A percentile compares a stretch with the other conserved stretches of the same genome.
Evolutionary conservation across 1,140 invertebrate species (phyloP).

Genomic region (Drosophila santomea): DNA sequence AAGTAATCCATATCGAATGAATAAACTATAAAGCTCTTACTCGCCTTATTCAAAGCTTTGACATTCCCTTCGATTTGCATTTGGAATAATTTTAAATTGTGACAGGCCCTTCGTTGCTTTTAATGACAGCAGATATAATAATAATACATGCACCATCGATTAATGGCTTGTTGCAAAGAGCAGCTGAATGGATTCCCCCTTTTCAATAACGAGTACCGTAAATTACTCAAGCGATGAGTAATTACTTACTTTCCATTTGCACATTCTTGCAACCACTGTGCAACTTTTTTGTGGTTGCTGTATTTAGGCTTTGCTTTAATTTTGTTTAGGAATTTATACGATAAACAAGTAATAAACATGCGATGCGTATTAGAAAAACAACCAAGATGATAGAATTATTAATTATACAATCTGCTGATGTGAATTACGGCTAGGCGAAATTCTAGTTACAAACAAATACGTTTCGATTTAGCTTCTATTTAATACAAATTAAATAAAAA

Average conservation of each 20-base stretch:
- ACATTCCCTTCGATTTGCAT: constrained; percentile 21
- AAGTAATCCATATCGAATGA: constrained; percentile 1
- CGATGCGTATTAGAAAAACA: not conserved
- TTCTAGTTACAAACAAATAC: no score
- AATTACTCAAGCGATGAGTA: constrained; percentile 34
- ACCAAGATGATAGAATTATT: not conserved
- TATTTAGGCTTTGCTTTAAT: constrained; percentile 10
- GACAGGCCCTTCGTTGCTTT: not conserved
- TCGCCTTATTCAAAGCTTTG: not conserved
- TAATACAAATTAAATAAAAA: no score
- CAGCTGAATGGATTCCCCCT: constrained; percentile 1
- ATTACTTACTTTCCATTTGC: constrained; percentile 52
- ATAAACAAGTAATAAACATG: not conserved
- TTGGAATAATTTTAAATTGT: constrained; percentile 7
- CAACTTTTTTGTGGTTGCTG: constrained; percentile 22
- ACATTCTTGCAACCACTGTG: constrained; percentile 7
- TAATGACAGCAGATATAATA: constrained; percentile 35
- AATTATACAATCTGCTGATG: not conserved
- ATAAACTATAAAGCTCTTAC: not conserved
- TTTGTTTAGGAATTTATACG: constrained; percentile 14
- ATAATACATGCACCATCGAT: constrained; percentile 27
- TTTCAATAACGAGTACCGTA: constrained; percentile 9
- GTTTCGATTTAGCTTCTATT: no score
- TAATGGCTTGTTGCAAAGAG: constrained; percentile 6
- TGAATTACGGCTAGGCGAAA: no score